A percentile compares a stretch with the other conserved stretches of the same genome.
phyloP scores from a whole-genome alignment of 2,888 invertebrate genomes.

The Allolobophora icterica region DNA sequence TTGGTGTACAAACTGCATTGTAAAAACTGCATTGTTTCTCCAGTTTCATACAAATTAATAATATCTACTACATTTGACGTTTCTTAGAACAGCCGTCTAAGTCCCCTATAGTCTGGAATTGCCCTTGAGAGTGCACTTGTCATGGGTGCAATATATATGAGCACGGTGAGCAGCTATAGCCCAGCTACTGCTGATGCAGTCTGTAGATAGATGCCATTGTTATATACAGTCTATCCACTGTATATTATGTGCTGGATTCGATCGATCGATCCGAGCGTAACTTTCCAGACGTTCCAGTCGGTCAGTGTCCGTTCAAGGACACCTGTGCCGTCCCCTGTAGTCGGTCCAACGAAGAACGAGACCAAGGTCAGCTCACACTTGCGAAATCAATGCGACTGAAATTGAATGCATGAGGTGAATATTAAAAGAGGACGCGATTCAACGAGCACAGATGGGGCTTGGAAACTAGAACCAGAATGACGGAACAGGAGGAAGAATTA shows the following conservation, averaged over 20 bases:
- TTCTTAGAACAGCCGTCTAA: not conserved
- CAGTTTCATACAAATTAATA: too few relatives aligned
- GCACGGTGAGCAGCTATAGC: not conserved
- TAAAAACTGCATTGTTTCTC: too few relatives aligned
- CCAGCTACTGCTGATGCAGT: not conserved
- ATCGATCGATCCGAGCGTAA: not conserved
- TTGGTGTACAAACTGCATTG: too few relatives aligned
- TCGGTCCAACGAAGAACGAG: not conserved
- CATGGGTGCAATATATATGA: not conserved
- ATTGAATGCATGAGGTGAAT: not conserved
- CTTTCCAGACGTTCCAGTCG: not conserved
- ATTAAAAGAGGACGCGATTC: not conserved
- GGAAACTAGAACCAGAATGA: not conserved
- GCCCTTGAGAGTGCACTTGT: not conserved
- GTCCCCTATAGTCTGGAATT: not conserved
- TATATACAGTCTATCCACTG: too few relatives aligned
- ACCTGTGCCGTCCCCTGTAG: not conserved
- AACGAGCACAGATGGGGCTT: not conserved
- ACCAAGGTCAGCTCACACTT: not conserved
- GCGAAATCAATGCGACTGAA: not conserved
- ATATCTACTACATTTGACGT: not conserved
- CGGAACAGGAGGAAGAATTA: not conserved
- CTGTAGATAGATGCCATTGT: not conserved
- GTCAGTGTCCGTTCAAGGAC: not conserved
- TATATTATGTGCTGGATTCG: not conserved